These are phyloP conservation scores for Motacilla alba DNA, from an alignment of 2,113 vertebrate species.

Conservation along the genomic window DNA sequence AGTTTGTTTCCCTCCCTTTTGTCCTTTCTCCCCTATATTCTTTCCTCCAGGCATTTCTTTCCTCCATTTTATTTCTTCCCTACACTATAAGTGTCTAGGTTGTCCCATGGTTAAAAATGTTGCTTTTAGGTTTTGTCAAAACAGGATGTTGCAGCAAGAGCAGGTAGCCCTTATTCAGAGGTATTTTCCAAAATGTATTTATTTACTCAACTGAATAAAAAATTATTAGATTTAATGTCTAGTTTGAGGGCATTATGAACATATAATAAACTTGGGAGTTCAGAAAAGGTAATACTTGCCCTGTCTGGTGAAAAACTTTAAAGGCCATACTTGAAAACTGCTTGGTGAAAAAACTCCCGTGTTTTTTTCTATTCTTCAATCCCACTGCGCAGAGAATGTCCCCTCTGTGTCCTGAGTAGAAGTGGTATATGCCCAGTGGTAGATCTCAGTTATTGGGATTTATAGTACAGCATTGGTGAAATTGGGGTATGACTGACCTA, in stretches of 20 bases:
- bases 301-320: background rate
- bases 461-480: background rate
- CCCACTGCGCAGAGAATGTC: background rate
- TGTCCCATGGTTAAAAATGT: background rate
- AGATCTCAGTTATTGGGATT: background rate
- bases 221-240: background rate
- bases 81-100: background rate
- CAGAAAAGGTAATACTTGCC: background rate
- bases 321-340: background rate
- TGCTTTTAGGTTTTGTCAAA: background rate
- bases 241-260: background rate
- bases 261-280: background rate
- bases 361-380: background rate
- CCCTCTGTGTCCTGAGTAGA: background rate
- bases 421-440: background rate
- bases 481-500: background rate
- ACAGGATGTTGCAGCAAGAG: background rate
- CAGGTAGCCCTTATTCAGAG: background rate
- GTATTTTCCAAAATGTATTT: background rate
- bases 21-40: background rate
- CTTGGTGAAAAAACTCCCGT: fast-evolving
- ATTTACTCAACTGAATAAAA: background rate
- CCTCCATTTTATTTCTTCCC: background rate
- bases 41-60: background rate
- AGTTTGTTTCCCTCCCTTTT: background rate